Evolutionary conservation across 2,797 vertebrate genomes (phyloP), one percentile per base, ranked within the genome.

Genomic region (Tachyglossus aculeatus): DNA sequence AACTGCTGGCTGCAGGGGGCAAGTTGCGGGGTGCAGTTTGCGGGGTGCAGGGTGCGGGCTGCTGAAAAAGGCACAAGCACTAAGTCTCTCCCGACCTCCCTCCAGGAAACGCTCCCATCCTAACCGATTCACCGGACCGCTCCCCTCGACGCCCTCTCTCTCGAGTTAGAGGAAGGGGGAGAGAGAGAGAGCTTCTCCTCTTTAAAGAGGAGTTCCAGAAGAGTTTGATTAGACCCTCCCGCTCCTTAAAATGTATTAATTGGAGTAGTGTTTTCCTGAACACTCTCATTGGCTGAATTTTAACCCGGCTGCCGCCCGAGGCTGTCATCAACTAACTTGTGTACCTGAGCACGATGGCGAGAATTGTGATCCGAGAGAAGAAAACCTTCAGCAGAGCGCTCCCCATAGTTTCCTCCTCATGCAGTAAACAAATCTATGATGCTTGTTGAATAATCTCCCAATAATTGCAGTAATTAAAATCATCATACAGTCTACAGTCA

Each of bases 391-490:
- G n/a, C 31, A 3, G 9, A 76, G 62, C 74, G 37, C 56, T 84
- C 78, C 67, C 72, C 77, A 86, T 83, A 80, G 84, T 86, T 84
- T 74, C 78, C 74, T 51, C 78, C 77, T 75, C 63, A 83, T 80
- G 83, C 88, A 86, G 83, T 85, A 88, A 91, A 88, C 89, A 91
- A 86, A 88, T 71, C 88, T 45, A 55, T 57, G 85, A 79, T 84
- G 91, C 86, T 86, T 84, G 90, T 83, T 81, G 88, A 91, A 91
- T 90, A 92, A 92, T 91, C 89, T 90, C 66, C 76, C 90, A 89
- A 89, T 93, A 93, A 93, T 90, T 91, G 91, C 89, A 86, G 92
- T 88, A 89, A 94, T 94, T 94, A 93, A 94, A 94, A 88, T 89
- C 91, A 93, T 92, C 90, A 89, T 53, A 78, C 79, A 74, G 86